Conservation (phyloP, 2,113 vertebrate species). For the Pholis gunnellus region DNA sequence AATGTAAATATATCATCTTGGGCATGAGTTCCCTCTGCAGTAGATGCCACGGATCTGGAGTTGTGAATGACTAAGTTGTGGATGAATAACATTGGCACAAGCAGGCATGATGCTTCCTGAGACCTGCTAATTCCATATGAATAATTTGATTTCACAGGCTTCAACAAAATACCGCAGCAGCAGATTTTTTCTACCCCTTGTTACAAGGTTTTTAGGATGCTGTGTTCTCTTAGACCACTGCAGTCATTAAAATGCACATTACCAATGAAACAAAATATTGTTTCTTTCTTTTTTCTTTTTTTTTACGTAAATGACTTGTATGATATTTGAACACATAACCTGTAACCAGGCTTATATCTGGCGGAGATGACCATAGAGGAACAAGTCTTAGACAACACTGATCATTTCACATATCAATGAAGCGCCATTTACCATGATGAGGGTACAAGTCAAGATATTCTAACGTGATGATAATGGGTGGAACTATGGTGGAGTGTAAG, state of each 20-base stretch:
- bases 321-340: no score
- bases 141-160: constrained; percentile 11
- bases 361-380: no score
- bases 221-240: neutral
- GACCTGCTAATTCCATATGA: constrained; percentile 24
- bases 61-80: constrained; percentile 1
- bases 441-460: no score
- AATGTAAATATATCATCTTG: constrained; percentile 66
- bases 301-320: neutral
- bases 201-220: neutral
- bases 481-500: no score
- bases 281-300: neutral
- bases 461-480: no score
- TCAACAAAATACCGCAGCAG: constrained; percentile 1
- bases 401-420: no score
- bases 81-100: constrained; percentile 15
- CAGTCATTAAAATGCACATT: no score
- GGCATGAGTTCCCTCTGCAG: constrained; percentile 59
- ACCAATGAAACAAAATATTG: no score
- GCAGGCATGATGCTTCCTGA: constrained; percentile 15
- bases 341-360: no score
- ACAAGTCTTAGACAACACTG: no score
- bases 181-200: neutral
- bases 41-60: constrained; percentile 35
- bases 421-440: no score